Base-by-base conservation (phyloP, 2,797 vertebrate genomes). In the Mus caroli region DNA sequence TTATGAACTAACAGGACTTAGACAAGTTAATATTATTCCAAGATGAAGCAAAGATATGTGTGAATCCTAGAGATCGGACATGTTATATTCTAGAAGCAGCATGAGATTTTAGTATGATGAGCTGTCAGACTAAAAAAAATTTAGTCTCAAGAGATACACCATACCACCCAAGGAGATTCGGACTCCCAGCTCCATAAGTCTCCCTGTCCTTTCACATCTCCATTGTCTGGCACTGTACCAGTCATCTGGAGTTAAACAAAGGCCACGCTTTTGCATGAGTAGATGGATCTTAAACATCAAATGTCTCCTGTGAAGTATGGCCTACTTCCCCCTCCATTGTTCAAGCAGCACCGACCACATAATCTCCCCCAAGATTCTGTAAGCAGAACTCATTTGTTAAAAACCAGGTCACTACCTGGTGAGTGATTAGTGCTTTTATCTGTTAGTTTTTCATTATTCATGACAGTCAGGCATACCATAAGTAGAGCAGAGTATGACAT, bases 371-470 rank as follows among this genome's bases (percentile, higher is more conserved):
- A 87, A 79, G 75, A 83, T 37, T 37, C 19, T 60, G 1, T 46
- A 71, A 58, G 31, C n/a, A 71, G 31, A 95, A 82, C 22, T 90
- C 40, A 26, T 34, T 71, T 92, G 22, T 75, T 64, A 69, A 88
- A 85, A 95, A 82, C 58, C 50, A 96, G 95, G 88, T 93, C 50
- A 90, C 54, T 82, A 67, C 60, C n/a, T 75, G 84, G 37, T 71
- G 69, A 85, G n/a, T 12, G 50, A 31, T 40, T 17, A 91, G 34
- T 22, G 58, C 54, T 95, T 54, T 73, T 28, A 92, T 56, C 83
- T 84, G 13, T 67, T 24, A 40, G 37, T 34, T 78, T 58, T 89
- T 71, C 83, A 8, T 82, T 71, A 89, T 83, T 77, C 88, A 84
- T 52, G 56, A 88, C 71, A 95, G 67, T 20, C 1, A 94, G 56